Evolutionary conservation across 2,113 vertebrate species (phyloP).

Genomic region (Nipponia nippon): DNA sequence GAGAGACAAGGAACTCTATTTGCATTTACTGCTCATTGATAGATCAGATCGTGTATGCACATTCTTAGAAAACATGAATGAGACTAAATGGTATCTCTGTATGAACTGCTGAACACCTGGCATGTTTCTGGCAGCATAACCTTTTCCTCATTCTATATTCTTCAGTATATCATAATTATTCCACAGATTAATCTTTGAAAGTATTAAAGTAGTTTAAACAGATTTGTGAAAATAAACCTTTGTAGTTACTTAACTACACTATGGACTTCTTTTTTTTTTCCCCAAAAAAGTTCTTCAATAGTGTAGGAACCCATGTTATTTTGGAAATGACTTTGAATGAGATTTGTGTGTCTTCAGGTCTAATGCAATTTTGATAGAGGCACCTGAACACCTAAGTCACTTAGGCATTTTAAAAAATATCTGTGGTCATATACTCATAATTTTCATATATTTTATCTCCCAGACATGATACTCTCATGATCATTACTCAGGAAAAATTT

Average conservation of each 20-base stretch:
- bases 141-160: background rate
- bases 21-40: background rate
- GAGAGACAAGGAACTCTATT: background rate
- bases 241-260: background rate
- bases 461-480: background rate
- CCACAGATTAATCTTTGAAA: background rate
- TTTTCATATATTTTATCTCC: background rate
- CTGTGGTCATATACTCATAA: background rate
- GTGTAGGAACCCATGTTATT: background rate
- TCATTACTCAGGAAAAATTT: background rate
- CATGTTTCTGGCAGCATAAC: background rate
- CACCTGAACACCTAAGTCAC: background rate
- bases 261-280: background rate
- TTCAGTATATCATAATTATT: background rate
- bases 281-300: background rate
- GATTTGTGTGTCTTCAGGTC: background rate
- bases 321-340: background rate
- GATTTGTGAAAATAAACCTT: background rate
- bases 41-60: background rate
- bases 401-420: background rate
- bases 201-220: background rate
- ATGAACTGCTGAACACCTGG: background rate
- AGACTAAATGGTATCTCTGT: background rate
- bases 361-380: background rate
- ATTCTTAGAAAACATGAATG: background rate